Evolutionary conservation across 2,797 vertebrate species (phyloP).

Genomic region (Morus bassanus): DNA sequence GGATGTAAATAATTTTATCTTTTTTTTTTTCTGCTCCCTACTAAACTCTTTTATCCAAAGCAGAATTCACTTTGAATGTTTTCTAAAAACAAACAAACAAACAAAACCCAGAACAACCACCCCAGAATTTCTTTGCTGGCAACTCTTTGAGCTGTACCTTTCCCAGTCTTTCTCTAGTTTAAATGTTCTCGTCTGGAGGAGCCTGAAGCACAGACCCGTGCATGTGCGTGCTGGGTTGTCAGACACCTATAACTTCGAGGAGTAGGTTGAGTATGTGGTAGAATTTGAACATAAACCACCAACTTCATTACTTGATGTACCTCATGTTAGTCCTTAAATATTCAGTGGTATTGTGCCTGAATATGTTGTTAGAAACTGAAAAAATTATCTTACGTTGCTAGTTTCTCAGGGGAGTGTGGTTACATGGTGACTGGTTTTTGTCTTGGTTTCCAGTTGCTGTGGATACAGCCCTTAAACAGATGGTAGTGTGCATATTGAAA

Average conservation of each 20-base stretch:
- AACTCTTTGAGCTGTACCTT: background rate
- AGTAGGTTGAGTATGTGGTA: background rate
- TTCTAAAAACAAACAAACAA: background rate
- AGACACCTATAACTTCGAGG: background rate
- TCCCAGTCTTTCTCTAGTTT: background rate
- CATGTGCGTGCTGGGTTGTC: background rate
- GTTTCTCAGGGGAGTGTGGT: constrained; percentile 4
- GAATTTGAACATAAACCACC: background rate
- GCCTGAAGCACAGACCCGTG: background rate
- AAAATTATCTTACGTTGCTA: background rate
- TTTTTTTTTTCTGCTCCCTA: background rate
- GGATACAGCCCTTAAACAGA: constrained; percentile 21
- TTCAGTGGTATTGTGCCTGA: background rate
- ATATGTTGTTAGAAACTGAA: constrained; percentile 21
- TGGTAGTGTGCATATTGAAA: background rate
- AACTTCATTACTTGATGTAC: background rate
- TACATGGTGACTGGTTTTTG: constrained; percentile 18
- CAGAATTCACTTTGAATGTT: background rate
- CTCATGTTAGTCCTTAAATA: background rate
- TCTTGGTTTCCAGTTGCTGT: constrained; percentile 23
- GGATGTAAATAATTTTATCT: background rate
- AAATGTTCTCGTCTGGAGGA: background rate
- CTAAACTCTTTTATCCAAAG: background rate
- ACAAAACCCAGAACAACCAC: background rate
- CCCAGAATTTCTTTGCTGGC: background rate